Evolutionary conservation across 2,113 vertebrate species (phyloP).

Genomic region (Gorsachius goisagi): DNA sequence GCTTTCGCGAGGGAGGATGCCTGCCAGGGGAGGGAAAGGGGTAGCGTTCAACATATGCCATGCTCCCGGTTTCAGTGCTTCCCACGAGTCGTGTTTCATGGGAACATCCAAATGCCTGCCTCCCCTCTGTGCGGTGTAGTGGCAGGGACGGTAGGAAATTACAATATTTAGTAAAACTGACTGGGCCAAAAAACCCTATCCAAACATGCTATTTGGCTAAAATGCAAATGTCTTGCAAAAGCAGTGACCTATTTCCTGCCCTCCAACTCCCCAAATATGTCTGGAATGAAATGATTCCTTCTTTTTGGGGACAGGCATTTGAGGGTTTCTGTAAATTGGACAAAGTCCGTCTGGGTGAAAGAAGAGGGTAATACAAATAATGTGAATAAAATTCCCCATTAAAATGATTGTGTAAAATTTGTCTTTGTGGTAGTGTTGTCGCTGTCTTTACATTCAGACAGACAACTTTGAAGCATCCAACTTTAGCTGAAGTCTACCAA

Average conservation of each 20-base stretch:
- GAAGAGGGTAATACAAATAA: neutral
- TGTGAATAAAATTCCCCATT: neutral
- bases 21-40: neutral
- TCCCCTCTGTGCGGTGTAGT: neutral
- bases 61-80: neutral
- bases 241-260: neutral
- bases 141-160: neutral
- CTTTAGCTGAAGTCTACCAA: neutral
- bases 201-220: neutral
- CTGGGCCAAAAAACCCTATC: neutral
- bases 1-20: neutral
- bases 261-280: neutral
- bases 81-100: neutral
- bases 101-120: neutral
- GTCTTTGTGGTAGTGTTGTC: neutral
- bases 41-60: neutral
- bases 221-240: neutral
- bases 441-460: neutral
- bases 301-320: neutral
- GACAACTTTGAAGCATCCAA: neutral
- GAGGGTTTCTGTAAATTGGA: neutral
- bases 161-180: neutral
- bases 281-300: neutral
- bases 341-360: neutral
- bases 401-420: neutral